Conservation (phyloP, 2,888 invertebrate species). For the Belgica antarctica region DNA sequence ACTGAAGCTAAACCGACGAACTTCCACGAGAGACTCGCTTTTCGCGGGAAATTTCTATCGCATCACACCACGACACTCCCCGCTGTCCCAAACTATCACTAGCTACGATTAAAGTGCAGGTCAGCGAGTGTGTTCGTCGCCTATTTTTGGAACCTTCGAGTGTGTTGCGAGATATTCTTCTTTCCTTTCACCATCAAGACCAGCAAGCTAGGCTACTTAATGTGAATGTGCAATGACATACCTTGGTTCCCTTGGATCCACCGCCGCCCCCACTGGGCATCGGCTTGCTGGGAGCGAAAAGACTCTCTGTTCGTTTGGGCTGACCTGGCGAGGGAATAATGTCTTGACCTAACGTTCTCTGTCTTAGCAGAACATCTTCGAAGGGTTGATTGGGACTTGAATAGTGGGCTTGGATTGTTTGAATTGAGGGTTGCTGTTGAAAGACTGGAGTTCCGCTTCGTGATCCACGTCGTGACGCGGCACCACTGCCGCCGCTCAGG, state of each 20-base stretch:
- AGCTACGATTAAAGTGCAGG: constrained; percentile 30
- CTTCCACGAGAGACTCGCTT: background rate
- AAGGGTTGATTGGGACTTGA: constrained; percentile 63
- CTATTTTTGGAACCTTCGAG: background rate
- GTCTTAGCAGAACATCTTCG: constrained; percentile 77
- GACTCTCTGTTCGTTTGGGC: constrained; percentile 87
- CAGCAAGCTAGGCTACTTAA: background rate
- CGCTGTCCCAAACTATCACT: background rate
- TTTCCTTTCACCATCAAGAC: background rate
- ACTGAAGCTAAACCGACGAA: constrained; percentile 35
- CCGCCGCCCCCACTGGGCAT: constrained; percentile 55
- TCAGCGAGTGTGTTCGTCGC: background rate
- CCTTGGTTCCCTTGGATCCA: constrained; percentile 53
- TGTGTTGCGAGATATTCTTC: constrained; percentile 1
- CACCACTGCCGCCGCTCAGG: constrained; percentile 47
- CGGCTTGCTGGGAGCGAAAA: constrained; percentile 68
- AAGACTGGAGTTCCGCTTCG: constrained; percentile 58
- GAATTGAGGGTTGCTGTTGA: constrained; percentile 52
- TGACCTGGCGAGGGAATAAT: constrained; percentile 83
- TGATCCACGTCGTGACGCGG: constrained; percentile 55
- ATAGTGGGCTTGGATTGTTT: constrained; percentile 52
- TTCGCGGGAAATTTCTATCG: background rate
- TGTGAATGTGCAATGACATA: background rate
- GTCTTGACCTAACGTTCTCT: constrained; percentile 80
- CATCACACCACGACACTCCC: background rate